Evolutionary conservation across 2,113 vertebrate genomes (phyloP).

Genomic region (Gasterosteus aculeatus): DNA sequence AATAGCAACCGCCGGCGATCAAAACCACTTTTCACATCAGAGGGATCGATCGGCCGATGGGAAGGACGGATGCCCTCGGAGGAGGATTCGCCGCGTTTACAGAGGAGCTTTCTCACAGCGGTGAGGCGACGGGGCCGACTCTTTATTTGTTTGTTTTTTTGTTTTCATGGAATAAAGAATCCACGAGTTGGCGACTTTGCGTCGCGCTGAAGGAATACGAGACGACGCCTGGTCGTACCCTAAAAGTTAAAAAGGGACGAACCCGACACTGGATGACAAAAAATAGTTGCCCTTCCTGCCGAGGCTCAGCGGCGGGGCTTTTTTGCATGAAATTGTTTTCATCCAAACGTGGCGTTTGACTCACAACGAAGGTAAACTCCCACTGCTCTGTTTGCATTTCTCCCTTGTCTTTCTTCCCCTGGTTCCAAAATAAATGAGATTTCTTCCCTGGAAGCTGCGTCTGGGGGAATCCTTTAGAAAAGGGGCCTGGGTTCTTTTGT

Average conservation of each 20-base stretch:
- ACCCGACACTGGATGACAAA: constrained; percentile 30
- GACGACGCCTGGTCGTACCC: constrained; percentile 12
- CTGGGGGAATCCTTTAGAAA: constrained; percentile 57
- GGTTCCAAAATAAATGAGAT: constrained; percentile 71
- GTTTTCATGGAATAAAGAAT: constrained; percentile 32
- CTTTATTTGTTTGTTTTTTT: constrained; percentile 13
- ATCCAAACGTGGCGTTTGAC: background rate
- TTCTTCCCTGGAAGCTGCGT: constrained; percentile 55
- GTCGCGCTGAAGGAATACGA: constrained; percentile 37
- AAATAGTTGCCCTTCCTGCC: constrained; percentile 7
- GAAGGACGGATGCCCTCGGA: constrained; percentile 40
- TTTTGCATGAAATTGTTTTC: constrained; percentile 3
- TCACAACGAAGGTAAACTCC: constrained; percentile 25
- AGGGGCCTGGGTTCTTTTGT: constrained; percentile 49
- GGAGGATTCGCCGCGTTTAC: constrained; percentile 35
- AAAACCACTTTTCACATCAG: constrained; percentile 71
- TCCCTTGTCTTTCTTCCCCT: constrained; percentile 37
- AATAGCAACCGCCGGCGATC: constrained; percentile 58
- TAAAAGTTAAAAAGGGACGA: constrained; percentile 36
- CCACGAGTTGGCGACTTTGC: constrained; percentile 20
- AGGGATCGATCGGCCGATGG: constrained; percentile 47
- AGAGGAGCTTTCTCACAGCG: constrained; percentile 44
- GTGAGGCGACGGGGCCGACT: constrained; percentile 34
- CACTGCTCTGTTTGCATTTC: constrained; percentile 32
- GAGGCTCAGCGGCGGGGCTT: constrained; percentile 1